Evolutionary conservation across 2,797 vertebrate species (phyloP), one percentile per base, ranked within the genome.

Genomic region (Sebastolobus alascanus): DNA sequence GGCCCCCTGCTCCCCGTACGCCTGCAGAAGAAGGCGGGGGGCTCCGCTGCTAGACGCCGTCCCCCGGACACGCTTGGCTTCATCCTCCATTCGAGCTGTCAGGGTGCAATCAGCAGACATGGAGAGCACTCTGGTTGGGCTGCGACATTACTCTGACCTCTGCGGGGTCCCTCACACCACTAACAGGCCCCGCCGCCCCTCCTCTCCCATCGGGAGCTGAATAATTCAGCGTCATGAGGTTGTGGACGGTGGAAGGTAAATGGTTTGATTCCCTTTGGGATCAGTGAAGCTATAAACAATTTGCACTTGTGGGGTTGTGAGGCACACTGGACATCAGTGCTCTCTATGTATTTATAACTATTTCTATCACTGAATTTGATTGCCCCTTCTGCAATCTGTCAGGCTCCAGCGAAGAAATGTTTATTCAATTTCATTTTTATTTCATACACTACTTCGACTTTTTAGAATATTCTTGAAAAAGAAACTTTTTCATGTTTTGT

Each of bases 51-150:
- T 16, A 20, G 71, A 73, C 43, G 52, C 68, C 18, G n/a, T 79
- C 72, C 67, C 67, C 79, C 0, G 4, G 80, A 73, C 78, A 86
- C 31, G 83, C 82, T 87, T 75, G 77, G 75, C 83, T 88, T 91
- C 88, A 86, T 73, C 87, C 75, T 89, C 82, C 80, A 85, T 89
- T 85, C 2, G 61, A 85, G 82, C 84, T 77, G 87, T 89, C 86
- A 81, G 71, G 59, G 77, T 86, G 85, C 83, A 70, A 79, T 87
- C 89, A 83, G 81, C 75, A 80, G 81, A 79, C 87, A 50, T 12
- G 89, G 79, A 63, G 75, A 56, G 55, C 14, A 0, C 71, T 79
- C n/a, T 22, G 73, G 59, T 82, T 31, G 83, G 71, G 74, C 77
- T 25, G 61, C 76, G 87, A 90, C 84, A 81, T 87, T 52, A 55